Evolutionary conservation across 2,113 vertebrate genomes (phyloP).

Genomic region (Uria lomvia): DNA sequence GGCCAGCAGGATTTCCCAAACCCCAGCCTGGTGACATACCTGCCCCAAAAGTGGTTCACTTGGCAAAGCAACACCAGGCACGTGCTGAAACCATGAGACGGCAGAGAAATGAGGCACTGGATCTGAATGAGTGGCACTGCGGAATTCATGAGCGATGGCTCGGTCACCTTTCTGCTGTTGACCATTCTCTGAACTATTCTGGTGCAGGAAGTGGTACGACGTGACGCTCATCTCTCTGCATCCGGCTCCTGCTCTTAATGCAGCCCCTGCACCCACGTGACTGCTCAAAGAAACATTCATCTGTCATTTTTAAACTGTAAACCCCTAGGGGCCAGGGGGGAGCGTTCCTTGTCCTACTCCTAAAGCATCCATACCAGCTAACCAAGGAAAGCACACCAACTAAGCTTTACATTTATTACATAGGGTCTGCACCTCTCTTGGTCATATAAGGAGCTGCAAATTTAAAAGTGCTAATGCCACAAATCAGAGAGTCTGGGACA

Average conservation of each 20-base stretch:
- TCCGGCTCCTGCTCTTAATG: neutral
- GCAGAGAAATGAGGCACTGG: neutral
- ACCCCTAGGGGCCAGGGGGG: neutral
- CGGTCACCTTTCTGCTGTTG: neutral
- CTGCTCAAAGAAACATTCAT: neutral
- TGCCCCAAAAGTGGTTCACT: neutral
- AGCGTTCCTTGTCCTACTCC: neutral
- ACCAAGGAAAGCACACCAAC: neutral
- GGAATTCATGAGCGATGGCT: neutral
- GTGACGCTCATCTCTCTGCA: neutral
- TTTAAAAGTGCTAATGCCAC: neutral
- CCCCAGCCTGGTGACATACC: neutral
- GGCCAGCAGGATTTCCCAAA: neutral
- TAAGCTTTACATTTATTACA: neutral
- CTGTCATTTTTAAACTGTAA: neutral
- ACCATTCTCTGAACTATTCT: neutral
- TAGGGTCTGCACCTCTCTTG: neutral
- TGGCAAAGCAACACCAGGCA: neutral
- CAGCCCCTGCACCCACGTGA: rapidly evolving
- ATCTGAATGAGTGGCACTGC: neutral
- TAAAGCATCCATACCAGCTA: neutral
- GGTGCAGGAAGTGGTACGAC: neutral
- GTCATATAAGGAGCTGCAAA: neutral
- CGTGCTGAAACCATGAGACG: rapidly evolving
- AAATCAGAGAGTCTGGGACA: neutral